phyloP scores from a whole-genome alignment of 2,888 invertebrate genomes.

The Thumatha senex region DNA sequence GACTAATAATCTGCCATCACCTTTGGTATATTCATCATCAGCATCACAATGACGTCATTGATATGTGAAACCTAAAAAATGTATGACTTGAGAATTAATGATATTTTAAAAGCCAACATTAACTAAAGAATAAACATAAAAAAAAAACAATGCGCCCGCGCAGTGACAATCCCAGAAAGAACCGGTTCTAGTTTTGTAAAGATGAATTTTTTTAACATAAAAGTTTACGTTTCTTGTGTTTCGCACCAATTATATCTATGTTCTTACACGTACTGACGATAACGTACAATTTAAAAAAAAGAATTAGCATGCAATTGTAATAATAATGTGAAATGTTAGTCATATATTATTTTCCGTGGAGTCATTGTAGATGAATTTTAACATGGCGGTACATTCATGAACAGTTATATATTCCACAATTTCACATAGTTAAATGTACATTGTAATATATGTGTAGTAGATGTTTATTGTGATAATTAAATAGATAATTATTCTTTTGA shows the following conservation, averaged over 20 bases:
- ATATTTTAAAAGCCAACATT: conserved; percentile 1
- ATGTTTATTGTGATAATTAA: conserved; percentile 4
- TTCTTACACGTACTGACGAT: conserved; percentile 25
- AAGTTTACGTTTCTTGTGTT: conserved; percentile 15
- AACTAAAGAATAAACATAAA: background rate
- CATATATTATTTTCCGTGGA: conserved; percentile 35
- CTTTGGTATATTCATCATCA: too few relatives aligned
- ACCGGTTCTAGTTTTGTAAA: conserved; percentile 11
- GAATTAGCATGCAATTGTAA: conserved; percentile 38
- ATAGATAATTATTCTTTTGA: conserved; percentile 4
- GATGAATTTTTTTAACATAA: conserved; percentile 12
- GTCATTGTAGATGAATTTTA: conserved; percentile 36
- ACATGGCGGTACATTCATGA: conserved; percentile 39
- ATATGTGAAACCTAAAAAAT: background rate
- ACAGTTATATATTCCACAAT: conserved; percentile 36
- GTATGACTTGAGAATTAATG: background rate
- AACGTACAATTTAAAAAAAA: conserved; percentile 21
- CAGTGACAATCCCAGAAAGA: conserved; percentile 17
- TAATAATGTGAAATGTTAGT: conserved; percentile 39
- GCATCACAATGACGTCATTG: background rate
- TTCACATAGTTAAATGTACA: conserved; percentile 21
- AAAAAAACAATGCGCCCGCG: conserved; percentile 1
- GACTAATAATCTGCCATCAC: too few relatives aligned
- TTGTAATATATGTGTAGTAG: conserved; percentile 15
- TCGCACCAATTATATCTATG: conserved; percentile 23